Percentiles rank a stretch among this genome's conserved stretches.
These are phyloP conservation scores for Xanthia icteritia DNA, from an alignment of 2,888 invertebrate species.

Conservation along the genomic window DNA sequence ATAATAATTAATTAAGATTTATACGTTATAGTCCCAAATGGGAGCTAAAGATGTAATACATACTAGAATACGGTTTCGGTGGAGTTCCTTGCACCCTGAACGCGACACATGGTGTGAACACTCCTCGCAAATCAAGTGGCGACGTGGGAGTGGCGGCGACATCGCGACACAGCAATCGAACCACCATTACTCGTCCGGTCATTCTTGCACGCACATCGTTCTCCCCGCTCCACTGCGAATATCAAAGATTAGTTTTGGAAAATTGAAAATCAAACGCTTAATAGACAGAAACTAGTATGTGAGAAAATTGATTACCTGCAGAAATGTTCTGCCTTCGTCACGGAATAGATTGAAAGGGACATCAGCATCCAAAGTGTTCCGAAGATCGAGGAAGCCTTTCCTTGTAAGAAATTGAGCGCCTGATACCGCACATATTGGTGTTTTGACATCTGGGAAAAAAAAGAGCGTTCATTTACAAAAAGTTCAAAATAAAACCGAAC, in stretches of 20 bases:
- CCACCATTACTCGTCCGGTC: conserved; percentile 95
- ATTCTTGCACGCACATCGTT: conserved; percentile 93
- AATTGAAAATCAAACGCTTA: conserved; percentile 9
- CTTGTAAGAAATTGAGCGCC: conserved; percentile 95
- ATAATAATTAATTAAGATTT: neutral
- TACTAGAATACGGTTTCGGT: conserved; percentile 89
- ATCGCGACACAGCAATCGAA: conserved; percentile 95
- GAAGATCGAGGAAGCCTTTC: conserved; percentile 94
- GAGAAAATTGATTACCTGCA: conserved; percentile 90
- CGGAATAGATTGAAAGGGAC: conserved; percentile 95
- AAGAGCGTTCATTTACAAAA: neutral
- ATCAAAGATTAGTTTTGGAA: conserved; percentile 61
- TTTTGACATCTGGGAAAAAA: conserved; percentile 92
- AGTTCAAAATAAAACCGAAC: neutral
- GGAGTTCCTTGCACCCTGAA: conserved; percentile 96
- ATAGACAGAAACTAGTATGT: conserved; percentile 6
- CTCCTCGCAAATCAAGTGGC: conserved; percentile 89
- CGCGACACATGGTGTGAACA: conserved; percentile 96
- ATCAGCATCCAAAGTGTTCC: conserved; percentile 94
- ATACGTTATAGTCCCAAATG: neutral
- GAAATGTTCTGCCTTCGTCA: conserved; percentile 95
- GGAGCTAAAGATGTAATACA: conserved; percentile 24
- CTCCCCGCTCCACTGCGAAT: conserved; percentile 95
- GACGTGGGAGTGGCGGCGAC: conserved; percentile 89
- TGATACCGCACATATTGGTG: conserved; percentile 96